A percentile compares a stretch with the other conserved stretches of the same genome.
phyloP scores from a whole-genome alignment of 2,113 vertebrate species.

The Notiomystis cincta region DNA sequence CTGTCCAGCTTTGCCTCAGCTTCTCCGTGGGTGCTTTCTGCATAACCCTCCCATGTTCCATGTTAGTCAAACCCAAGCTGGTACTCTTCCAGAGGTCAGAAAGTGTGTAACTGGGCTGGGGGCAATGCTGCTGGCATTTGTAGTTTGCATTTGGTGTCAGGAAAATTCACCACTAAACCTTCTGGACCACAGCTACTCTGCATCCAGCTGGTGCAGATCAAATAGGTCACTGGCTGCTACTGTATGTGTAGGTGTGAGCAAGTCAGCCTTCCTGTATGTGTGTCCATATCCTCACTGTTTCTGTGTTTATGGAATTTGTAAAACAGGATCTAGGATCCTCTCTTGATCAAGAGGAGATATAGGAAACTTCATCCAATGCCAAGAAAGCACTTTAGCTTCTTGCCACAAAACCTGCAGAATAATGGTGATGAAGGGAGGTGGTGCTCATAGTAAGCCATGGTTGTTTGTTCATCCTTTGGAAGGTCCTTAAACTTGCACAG shows the following conservation, averaged over 20 bases:
- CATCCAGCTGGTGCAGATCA: background rate
- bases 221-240: background rate
- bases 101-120: background rate
- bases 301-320: background rate
- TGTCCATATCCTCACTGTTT: background rate
- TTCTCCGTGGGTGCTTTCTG: background rate
- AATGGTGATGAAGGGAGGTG: background rate
- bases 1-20: background rate
- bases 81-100: background rate
- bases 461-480: background rate
- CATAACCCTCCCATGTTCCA: accelerated
- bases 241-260: accelerated
- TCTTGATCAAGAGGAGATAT: background rate
- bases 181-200: background rate
- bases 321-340: background rate
- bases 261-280: background rate
- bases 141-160: background rate
- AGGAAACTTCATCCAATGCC: background rate
- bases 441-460: background rate
- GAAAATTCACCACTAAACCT: background rate
- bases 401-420: background rate
- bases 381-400: background rate
- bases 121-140: background rate
- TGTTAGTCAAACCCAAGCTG: background rate
- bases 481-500: background rate